phyloP scores from a whole-genome alignment of 2,113 vertebrate species.

The Catagonus wagneri region DNA sequence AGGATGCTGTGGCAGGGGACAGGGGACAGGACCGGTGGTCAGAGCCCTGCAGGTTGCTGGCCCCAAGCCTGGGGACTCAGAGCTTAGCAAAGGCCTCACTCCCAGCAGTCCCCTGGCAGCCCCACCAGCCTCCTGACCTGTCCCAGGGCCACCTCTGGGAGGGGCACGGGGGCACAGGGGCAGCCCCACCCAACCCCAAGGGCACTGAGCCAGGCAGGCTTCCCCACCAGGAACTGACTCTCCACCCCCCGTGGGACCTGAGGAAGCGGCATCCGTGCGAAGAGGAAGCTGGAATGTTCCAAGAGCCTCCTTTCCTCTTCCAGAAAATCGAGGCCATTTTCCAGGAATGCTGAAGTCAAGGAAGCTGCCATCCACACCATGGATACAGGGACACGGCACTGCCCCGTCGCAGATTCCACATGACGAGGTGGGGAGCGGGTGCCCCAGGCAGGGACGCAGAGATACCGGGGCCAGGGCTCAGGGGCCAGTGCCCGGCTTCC shows the following conservation, averaged over 20 bases:
- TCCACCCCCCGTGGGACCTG: background rate
- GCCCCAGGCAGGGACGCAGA: background rate
- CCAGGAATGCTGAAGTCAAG: background rate
- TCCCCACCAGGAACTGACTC: background rate
- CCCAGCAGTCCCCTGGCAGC: background rate
- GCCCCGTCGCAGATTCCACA: background rate
- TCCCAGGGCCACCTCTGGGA: too few species aligned
- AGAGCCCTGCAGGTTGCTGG: background rate
- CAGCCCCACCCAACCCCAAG: background rate
- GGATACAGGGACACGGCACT: background rate
- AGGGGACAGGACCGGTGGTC: background rate
- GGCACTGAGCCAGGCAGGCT: background rate
- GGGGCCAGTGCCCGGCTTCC: accelerated
- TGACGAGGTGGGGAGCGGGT: background rate
- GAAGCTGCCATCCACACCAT: background rate
- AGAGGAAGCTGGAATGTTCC: background rate
- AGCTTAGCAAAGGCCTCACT: background rate
- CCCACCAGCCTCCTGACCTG: background rate
- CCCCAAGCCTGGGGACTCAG: background rate
- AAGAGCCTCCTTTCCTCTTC: background rate
- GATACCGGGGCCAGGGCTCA: background rate
- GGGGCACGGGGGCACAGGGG: background rate
- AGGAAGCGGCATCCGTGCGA: accelerated
- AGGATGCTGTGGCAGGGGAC: background rate
- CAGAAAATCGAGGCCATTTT: background rate